Evolutionary conservation across 2,113 vertebrate species (phyloP).

Genomic region (Dicentrarchus labrax): DNA sequence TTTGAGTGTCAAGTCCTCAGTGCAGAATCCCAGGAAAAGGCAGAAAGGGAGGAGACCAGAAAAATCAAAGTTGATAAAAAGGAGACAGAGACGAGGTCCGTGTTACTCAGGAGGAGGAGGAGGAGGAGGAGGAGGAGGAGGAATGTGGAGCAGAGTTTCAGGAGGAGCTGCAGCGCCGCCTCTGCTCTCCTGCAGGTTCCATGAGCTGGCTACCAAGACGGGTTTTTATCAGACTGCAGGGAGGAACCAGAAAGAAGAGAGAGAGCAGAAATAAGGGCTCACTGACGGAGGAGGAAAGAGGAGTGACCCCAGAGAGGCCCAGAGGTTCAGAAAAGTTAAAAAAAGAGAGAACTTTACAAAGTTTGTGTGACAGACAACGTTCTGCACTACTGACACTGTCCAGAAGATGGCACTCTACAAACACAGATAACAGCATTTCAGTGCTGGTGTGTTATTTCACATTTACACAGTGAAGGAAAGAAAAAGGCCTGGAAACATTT

Average conservation of each 20-base stretch:
- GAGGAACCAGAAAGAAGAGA: constrained; percentile 84
- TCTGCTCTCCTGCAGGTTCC: constrained; percentile 88
- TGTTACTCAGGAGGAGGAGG: constrained; percentile 53
- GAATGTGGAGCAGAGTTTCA: constrained; percentile 83
- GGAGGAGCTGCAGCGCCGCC: constrained; percentile 91
- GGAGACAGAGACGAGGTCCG: constrained; percentile 69
- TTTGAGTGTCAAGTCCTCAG: constrained; percentile 44
- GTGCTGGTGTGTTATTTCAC: neutral
- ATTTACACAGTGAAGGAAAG: constrained; percentile 7
- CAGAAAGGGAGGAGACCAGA: constrained; percentile 45
- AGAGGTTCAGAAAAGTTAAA: constrained; percentile 18
- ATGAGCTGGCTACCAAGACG: constrained; percentile 92
- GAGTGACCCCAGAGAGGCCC: constrained; percentile 39
- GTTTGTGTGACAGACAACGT: neutral
- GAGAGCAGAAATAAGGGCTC: constrained; percentile 66
- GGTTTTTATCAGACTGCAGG: constrained; percentile 94
- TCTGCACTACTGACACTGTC: constrained; percentile 30
- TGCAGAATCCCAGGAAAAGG: constrained; percentile 32
- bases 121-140: constrained; percentile 70
- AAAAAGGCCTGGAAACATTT: constrained; percentile 53
- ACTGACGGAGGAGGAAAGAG: constrained; percentile 28
- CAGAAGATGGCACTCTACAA: constrained; percentile 75
- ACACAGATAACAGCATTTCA: constrained; percentile 36
- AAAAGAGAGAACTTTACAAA: neutral
- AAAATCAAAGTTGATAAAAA: constrained; percentile 48